phyloP scores from a whole-genome alignment of 2,113 vertebrate species.

The Conger conger region DNA sequence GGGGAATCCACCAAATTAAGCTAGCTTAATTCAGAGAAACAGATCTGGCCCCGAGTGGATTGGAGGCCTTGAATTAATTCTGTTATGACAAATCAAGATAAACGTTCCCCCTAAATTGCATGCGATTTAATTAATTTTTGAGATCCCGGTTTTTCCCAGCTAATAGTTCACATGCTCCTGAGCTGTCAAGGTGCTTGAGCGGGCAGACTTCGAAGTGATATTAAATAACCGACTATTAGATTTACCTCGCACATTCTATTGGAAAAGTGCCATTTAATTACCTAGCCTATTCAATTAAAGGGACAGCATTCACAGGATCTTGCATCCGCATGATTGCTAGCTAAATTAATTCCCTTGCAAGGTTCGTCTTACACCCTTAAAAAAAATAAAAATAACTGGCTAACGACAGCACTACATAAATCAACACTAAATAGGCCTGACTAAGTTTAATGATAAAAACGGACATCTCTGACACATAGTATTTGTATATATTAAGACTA shows the following conservation, averaged over 20 bases:
- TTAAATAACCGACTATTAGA: slow-evolving; percentile 99
- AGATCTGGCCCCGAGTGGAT: slow-evolving; percentile 99
- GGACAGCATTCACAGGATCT: slow-evolving; percentile 86
- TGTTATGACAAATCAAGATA: slow-evolving; percentile 99
- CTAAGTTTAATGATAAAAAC: slow-evolving; percentile 4
- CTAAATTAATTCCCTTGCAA: slow-evolving; percentile 82
- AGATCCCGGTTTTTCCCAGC: slow-evolving; percentile 84
- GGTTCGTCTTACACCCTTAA: slow-evolving; percentile 56
- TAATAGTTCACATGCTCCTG: slow-evolving; percentile 98
- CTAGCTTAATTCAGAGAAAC: slow-evolving; percentile 99
- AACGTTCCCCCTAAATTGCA: slow-evolving; percentile 99
- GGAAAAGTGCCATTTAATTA: slow-evolving; percentile 99
- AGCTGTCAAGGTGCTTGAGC: slow-evolving; percentile 97
- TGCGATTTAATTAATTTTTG: slow-evolving; percentile 99
- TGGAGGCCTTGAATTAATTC: slow-evolving; percentile 99
- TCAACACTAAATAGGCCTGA: slow-evolving; percentile 29
- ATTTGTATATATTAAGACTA: background rate
- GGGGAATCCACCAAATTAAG: slow-evolving; percentile 92
- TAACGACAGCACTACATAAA: slow-evolving; percentile 55
- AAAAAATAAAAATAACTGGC: slow-evolving; percentile 52
- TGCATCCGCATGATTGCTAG: slow-evolving; percentile 86
- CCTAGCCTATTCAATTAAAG: slow-evolving; percentile 99
- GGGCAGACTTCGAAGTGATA: slow-evolving; percentile 99
- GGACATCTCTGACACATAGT: background rate
- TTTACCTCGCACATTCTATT: slow-evolving; percentile 99